phyloP scores from a whole-genome alignment of 2,797 vertebrate genomes.

The Scleropages formosus region DNA sequence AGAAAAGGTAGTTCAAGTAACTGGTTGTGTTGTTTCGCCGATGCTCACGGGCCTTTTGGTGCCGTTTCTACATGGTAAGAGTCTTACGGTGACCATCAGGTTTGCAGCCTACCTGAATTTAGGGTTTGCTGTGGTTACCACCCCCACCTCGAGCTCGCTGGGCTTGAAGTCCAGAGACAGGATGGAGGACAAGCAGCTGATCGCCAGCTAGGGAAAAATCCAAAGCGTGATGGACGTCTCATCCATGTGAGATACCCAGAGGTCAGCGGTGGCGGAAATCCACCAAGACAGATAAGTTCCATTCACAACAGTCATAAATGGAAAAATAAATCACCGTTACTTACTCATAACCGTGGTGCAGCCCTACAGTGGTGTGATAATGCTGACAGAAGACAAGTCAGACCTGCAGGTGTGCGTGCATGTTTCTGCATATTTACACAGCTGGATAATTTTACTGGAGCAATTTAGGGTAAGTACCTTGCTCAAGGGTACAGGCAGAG shows the following conservation, averaged over 20 bases:
- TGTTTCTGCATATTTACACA: no score
- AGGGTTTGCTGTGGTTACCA: conserved; percentile 69
- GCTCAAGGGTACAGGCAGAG: no score
- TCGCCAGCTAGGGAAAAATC: conserved; percentile 59
- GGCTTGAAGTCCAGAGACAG: conserved; percentile 69
- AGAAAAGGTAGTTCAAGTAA: no score
- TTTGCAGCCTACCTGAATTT: conserved; percentile 65
- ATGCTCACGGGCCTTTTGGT: no score
- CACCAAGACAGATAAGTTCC: neutral
- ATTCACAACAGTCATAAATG: no score
- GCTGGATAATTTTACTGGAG: no score
- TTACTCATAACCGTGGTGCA: neutral
- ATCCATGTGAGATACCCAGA: conserved; percentile 1
- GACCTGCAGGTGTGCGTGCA: no score
- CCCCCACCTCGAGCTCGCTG: conserved; percentile 67
- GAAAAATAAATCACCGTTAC: neutral
- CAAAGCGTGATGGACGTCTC: neutral
- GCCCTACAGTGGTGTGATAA: neutral
- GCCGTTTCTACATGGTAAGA: no score
- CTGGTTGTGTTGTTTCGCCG: no score
- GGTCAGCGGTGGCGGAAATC: neutral
- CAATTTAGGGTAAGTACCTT: no score
- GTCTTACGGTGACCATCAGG: no score
- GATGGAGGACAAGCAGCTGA: conserved; percentile 69
- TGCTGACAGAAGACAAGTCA: neutral